Base-by-base conservation (phyloP, 2,888 invertebrate species). In the Dastarcus helophoroides region DNA sequence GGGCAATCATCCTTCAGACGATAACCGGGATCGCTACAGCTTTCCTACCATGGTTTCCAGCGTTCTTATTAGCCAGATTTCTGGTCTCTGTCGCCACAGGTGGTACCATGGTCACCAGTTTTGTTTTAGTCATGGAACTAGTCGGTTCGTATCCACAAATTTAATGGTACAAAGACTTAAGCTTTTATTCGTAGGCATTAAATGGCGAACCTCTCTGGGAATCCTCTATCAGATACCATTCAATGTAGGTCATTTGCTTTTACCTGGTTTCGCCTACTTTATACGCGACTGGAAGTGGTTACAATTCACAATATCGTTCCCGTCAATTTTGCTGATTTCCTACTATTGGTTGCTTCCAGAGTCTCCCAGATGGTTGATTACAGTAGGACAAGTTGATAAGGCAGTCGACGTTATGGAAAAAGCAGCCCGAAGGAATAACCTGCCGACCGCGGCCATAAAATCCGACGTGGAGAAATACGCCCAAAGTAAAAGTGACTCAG, bases 81-180 rank as follows among this genome's bases (percentile, higher is more conserved):
- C 49, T 83, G 11, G 69, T 76, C 8, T 84, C 81, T 1, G 65
- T 80, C 13, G 81, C 81, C 6, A 83, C 82, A 2, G 84, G 83
- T 25, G 86, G 86, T 19, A 80, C 81, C 0, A 88, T 88, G 80
- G 77, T 82, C 29, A 82, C 80, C 24, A 77, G 77, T 50, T 79
- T 79, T 40, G 77, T 78, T 3, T 62, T 78, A 3, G 67, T 71
- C 5, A 77, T 78, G 77, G 79, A 79, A 53, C 56, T 77, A 13
- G 68, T 76, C 30, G 78, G 78, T 60, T 48, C 44, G 44, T 25
- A 26, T 17, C 19, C 6, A 17, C n/a, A 17, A 17, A 17, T 17
- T 17, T 7, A 7, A 12, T 30, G 7, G 6, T 12, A 22, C 23
- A 30, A 21, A 14, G 5, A 14, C 22, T 13, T 26, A 6, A 17